Evolutionary conservation across 1,140 invertebrate species (phyloP).

Genomic region (Solenopsis fugax): DNA sequence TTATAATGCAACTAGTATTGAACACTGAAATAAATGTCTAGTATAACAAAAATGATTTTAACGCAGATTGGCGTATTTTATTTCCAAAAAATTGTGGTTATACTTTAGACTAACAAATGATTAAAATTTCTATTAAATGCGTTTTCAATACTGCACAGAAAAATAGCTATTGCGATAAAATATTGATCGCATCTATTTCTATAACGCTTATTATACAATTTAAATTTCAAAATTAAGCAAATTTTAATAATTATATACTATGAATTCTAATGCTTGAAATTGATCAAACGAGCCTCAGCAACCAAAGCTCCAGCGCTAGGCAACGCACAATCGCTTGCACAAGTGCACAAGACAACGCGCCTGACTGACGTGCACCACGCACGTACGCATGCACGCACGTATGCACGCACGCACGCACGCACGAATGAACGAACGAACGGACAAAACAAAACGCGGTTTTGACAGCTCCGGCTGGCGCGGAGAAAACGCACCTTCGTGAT

Average conservation of each 20-base stretch:
- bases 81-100: neutral
- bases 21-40: too few species aligned
- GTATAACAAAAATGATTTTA: too few species aligned
- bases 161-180: neutral
- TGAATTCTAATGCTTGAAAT: constrained; percentile 21
- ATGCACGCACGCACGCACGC: neutral
- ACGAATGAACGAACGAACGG: neutral
- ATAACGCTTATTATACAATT: neutral
- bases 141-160: too few species aligned
- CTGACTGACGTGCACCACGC: neutral
- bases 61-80: neutral
- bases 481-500: constrained; percentile 43
- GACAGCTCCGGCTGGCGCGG: constrained; percentile 12
- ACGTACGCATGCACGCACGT: neutral
- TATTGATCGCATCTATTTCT: neutral
- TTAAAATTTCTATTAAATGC: too few species aligned
- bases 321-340: constrained; percentile 35
- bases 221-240: neutral
- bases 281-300: constrained; percentile 69
- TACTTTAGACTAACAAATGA: neutral
- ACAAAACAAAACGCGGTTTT: constrained; percentile 2
- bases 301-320: constrained; percentile 31
- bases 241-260: neutral
- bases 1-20: neutral
- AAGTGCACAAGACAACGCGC: constrained; percentile 29